Percentiles rank a stretch among this genome's conserved stretches.
phyloP scores from a whole-genome alignment of 2,797 vertebrate species.

The Chrysolophus pictus region DNA sequence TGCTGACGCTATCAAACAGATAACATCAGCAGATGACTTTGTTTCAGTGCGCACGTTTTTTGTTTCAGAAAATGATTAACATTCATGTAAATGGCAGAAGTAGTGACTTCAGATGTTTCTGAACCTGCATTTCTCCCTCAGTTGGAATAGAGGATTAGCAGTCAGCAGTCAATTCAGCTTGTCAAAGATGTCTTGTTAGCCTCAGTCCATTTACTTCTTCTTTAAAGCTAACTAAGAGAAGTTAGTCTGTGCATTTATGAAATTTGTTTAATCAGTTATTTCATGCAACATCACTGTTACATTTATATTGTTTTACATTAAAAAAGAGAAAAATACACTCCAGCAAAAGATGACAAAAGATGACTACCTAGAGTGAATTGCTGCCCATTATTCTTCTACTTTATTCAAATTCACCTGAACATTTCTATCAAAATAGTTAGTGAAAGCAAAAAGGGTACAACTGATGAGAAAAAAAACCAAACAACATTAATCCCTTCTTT shows the following conservation, averaged over 20 bases:
- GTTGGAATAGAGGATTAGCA: neutral
- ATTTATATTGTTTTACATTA: neutral
- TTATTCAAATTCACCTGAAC: slow-evolving; percentile 30
- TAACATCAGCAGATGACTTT: neutral
- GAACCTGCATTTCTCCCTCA: neutral
- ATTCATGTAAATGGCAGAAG: neutral
- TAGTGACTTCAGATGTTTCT: neutral
- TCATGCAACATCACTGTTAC: neutral
- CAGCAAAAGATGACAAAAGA: neutral
- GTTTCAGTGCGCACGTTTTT: rapidly evolving
- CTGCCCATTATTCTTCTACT: neutral
- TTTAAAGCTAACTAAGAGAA: neutral
- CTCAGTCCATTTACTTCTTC: neutral
- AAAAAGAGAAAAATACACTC: neutral
- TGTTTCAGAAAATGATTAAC: neutral
- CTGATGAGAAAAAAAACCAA: neutral
- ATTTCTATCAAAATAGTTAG: neutral
- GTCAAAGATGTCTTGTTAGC: neutral
- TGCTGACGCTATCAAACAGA: neutral
- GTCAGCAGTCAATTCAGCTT: neutral
- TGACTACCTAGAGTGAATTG: neutral
- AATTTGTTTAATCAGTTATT: neutral
- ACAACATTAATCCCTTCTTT: neutral
- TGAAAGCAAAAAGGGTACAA: neutral
- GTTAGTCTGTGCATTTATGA: neutral